Evolutionary conservation across 2,888 invertebrate species (phyloP).

Genomic region (Phragmatobia fuliginosa): DNA sequence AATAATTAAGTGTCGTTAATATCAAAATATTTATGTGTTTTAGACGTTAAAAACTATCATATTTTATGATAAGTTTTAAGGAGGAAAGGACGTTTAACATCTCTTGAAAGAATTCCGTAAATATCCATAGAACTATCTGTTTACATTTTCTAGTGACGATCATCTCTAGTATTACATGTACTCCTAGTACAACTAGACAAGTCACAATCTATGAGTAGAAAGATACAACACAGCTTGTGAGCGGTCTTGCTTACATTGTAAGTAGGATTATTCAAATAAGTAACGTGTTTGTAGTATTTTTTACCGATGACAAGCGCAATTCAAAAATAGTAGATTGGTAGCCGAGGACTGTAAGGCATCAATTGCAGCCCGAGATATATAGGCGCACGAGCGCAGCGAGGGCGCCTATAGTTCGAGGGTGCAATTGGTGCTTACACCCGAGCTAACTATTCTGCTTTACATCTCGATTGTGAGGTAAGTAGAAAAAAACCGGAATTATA

Average conservation of each 20-base stretch:
- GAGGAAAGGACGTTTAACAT: neutral
- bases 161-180: constrained; percentile 5
- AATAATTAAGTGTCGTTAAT: constrained; percentile 37
- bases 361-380: too few relatives aligned
- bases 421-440: too few relatives aligned
- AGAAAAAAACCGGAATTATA: too few relatives aligned
- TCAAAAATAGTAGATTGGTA: too few relatives aligned
- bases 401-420: too few relatives aligned
- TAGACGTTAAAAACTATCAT: constrained; percentile 2
- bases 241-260: neutral
- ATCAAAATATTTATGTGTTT: constrained; percentile 21
- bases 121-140: neutral
- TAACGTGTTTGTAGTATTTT: too few relatives aligned
- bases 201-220: constrained; percentile 10
- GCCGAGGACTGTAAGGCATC: too few relatives aligned
- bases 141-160: neutral
- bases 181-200: constrained; percentile 22
- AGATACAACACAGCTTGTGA: neutral
- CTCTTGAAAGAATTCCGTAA: neutral
- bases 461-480: too few relatives aligned
- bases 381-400: too few relatives aligned
- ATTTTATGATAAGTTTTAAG: constrained; percentile 3
- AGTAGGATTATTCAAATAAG: neutral
- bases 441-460: too few relatives aligned
- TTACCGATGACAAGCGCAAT: too few relatives aligned